Conservation (phyloP, 2,113 vertebrate species). For the Cranoglanis bouderius region DNA sequence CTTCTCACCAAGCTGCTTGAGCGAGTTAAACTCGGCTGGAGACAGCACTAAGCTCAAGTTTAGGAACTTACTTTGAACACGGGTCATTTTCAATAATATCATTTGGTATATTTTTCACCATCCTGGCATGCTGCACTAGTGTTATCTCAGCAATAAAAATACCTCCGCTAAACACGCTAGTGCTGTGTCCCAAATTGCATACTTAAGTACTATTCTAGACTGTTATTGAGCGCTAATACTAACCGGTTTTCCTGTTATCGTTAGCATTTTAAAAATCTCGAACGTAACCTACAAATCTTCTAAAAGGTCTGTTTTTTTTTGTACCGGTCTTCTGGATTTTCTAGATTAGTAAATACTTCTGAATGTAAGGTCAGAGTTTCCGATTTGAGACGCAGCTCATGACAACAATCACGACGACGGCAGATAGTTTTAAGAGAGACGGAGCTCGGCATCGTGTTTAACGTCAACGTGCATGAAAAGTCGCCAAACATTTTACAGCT, state of each 20-base stretch:
- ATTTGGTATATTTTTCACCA: too few species aligned
- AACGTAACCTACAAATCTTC: not conserved
- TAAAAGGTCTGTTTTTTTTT: not conserved
- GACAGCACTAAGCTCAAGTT: constrained; percentile 78
- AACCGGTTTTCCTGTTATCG: not conserved
- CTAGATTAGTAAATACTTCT: not conserved
- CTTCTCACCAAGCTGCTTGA: constrained; percentile 72
- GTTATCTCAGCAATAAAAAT: too few species aligned
- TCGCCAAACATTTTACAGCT: too few species aligned
- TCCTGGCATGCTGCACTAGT: too few species aligned
- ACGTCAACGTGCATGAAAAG: too few species aligned
- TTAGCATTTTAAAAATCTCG: not conserved
- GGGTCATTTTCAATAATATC: not conserved
- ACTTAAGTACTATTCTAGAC: not conserved
- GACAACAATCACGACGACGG: not conserved
- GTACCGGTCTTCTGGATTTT: not conserved
- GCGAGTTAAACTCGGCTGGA: constrained; percentile 75
- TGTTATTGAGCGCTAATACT: not conserved
- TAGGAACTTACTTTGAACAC: constrained; percentile 59
- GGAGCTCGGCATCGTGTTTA: too few species aligned
- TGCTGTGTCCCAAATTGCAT: not conserved
- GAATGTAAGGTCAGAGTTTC: not conserved
- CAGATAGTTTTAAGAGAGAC: not conserved
- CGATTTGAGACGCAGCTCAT: not conserved
- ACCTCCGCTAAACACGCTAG: not conserved